Base-by-base conservation (phyloP, 2,113 vertebrate genomes). In the Prolemur simus region DNA sequence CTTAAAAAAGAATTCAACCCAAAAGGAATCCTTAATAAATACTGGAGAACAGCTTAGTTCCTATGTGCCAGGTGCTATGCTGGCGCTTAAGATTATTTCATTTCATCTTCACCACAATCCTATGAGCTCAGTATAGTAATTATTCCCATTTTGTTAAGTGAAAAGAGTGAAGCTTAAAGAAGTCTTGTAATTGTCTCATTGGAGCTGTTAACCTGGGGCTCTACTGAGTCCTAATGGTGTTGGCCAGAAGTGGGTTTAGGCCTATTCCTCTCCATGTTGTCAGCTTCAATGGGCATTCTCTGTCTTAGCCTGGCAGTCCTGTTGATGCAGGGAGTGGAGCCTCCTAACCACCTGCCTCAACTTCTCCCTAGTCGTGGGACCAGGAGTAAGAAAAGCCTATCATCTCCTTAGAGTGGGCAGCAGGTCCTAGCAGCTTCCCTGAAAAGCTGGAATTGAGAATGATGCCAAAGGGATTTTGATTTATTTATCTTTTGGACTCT, bases 401-500 rank as follows among this genome's bases (percentile, higher is more conserved):
- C 25, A 37, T 10, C 8, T 78, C 49, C 29, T 86, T 32, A 42
- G 21, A 29, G 80, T 18, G 63, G 34, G 63, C 27, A 76, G 92
- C 47, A 47, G 25, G 37, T 63, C 68, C 52, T 15, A 13, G 18
- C 21, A 76, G 58, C 3, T 91, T 23, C 39, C 34, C 29, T 1
- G 14, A 83, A 87, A 89, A 87, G 5, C n/a, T 74, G 21, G 87
- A 78, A 42, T 45, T 20, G 13, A 89, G 34, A 58, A 10, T 1
- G 14, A n/a, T 45, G 60, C 42, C 80, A 39, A 88, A 74, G 66
- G 60, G 60, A 77, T 82, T 91, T 94, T 87, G 76, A 34, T 92
- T 91, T 71, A 73, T 73, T 90, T 94, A n/a, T 93, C 32, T 74
- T 92, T 82, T 95, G 45, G 95, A 63, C 87, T 91, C 64, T 56